Conservation (phyloP, 2,888 invertebrate species). For the Agriopis leucophaearia region DNA sequence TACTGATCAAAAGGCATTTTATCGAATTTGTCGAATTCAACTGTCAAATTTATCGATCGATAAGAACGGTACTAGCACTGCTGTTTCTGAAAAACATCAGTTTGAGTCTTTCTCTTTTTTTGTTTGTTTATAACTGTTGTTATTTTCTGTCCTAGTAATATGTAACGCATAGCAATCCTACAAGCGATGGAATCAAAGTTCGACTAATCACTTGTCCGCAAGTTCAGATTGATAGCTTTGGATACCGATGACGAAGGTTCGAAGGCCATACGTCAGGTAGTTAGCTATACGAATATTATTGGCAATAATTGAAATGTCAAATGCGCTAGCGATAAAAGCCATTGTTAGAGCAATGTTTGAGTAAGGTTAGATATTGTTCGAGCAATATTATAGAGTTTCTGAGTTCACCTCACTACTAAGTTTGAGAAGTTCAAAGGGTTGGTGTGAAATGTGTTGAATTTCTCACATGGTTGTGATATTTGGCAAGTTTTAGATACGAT, state of each 20-base stretch:
- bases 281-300: not conserved
- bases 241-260: constrained; percentile 58
- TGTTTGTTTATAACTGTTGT: not conserved
- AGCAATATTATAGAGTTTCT: not conserved
- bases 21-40: too few species aligned
- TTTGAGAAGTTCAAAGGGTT: constrained; percentile 2
- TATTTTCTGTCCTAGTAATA: not conserved
- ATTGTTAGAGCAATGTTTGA: constrained; percentile 3
- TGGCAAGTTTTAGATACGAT: not conserved
- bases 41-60: too few species aligned
- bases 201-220: constrained; percentile 51
- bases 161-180: constrained; percentile 15
- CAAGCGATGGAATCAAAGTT: constrained; percentile 43
- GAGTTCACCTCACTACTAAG: not conserved
- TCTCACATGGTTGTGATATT: not conserved
- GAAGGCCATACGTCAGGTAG: constrained; percentile 38
- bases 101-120: too few species aligned
- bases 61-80: too few species aligned
- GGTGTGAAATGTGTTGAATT: constrained; percentile 4
- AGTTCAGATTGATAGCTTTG: constrained; percentile 54
- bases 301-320: constrained; percentile 19
- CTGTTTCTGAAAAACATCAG: too few species aligned
- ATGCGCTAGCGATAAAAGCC: constrained; percentile 2
- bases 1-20: too few species aligned
- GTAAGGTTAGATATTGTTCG: constrained; percentile 6